These are phyloP conservation scores for Aphelenchoides bicaudatus DNA, from an alignment of 2,888 invertebrate species.

Conservation along the genomic window DNA sequence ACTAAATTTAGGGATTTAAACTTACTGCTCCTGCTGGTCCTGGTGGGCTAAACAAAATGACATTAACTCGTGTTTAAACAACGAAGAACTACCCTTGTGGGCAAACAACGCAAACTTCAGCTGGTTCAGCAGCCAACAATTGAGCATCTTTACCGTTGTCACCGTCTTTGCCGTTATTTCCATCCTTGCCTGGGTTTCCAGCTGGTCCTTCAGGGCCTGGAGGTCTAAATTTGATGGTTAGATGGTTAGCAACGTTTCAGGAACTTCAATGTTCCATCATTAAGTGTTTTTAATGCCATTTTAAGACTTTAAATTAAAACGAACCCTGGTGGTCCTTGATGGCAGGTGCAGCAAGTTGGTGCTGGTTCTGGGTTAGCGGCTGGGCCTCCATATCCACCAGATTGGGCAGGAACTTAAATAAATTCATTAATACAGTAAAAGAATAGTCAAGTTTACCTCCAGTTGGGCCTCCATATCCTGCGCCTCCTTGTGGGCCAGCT, in stretches of 20 bases:
- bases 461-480: conserved; percentile 30
- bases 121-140: conserved; percentile 34
- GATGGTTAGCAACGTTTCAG: no score
- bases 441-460: no score
- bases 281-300: no score
- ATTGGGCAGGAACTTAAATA: no score
- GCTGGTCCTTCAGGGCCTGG: conserved; percentile 15
- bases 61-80: no score
- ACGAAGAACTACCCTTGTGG: conserved; percentile 46
- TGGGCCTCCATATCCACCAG: conserved; percentile 36
- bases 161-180: conserved; percentile 40
- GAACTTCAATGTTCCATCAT: no score
- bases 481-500: conserved; percentile 34
- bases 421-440: no score
- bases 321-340: conserved; percentile 44
- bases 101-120: conserved; percentile 32
- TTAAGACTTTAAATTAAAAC: conserved; percentile 3
- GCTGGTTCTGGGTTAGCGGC: conserved; percentile 40
- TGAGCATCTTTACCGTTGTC: conserved; percentile 39
- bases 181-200: conserved; percentile 31
- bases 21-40: no score
- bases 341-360: conserved; percentile 34
- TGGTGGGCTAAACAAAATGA: no score
- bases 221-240: not conserved
- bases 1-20: no score